A percentile compares a stretch with the other conserved stretches of the same genome.
Evolutionary conservation across 1,140 invertebrate species (phyloP).

Genomic region (Mizuhopecten yessoensis): DNA sequence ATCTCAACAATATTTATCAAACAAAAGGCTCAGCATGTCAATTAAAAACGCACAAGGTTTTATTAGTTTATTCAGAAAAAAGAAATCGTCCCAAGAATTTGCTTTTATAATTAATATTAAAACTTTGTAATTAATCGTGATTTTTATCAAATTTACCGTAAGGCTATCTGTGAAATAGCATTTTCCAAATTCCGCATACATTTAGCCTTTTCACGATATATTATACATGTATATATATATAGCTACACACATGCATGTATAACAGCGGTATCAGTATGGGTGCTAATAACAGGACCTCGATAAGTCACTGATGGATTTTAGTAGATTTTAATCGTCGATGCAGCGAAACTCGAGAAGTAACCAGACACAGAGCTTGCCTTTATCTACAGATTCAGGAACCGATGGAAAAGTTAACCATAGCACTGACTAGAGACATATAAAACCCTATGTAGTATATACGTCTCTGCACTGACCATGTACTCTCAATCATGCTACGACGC

Average conservation of each 20-base stretch:
- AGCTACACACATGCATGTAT: neutral
- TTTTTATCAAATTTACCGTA: neutral
- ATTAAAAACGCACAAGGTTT: no score
- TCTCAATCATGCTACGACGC: no score
- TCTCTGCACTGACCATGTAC: no score
- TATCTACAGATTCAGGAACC: no score
- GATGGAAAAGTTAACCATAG: no score
- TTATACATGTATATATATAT: neutral
- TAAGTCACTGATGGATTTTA: neutral
- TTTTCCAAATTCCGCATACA: neutral
- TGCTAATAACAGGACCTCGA: neutral
- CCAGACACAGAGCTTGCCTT: neutral
- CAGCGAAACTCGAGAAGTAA: neutral
- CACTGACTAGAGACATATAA: no score
- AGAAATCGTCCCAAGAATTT: no score
- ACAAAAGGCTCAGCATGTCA: no score
- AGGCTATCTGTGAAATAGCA: neutral
- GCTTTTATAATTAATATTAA: neutral
- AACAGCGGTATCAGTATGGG: neutral
- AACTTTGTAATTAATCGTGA: neutral
- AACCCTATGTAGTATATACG: no score
- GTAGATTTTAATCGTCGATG: neutral
- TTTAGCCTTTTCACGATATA: neutral
- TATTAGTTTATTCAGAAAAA: no score
- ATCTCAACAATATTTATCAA: neutral